Evolutionary conservation across 2,888 invertebrate species (phyloP).

Genomic region (Drosophila setosimentum): DNA sequence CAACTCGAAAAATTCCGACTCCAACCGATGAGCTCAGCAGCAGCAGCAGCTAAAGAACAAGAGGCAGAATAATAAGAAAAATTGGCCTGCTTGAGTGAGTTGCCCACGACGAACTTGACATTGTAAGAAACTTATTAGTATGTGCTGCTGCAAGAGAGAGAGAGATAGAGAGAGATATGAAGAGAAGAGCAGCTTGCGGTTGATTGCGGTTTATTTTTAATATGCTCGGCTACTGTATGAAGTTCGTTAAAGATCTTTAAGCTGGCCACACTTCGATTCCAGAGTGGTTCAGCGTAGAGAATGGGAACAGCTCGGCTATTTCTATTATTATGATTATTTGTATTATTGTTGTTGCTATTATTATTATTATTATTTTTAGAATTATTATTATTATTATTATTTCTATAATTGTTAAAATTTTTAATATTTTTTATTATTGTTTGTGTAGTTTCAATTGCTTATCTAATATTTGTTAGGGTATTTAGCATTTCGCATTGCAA

Average conservation of each 20-base stretch:
- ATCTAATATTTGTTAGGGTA: slow-evolving; percentile 15
- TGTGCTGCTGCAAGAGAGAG: background rate
- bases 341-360: background rate
- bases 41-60: slow-evolving; percentile 1
- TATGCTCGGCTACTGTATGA: slow-evolving; percentile 1
- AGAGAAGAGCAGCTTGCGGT: background rate
- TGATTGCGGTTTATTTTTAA: slow-evolving; percentile 4
- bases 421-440: background rate
- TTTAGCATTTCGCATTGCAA: background rate
- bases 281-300: background rate
- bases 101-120: slow-evolving; percentile 71
- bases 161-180: background rate
- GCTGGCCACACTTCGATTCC: background rate
- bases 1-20: slow-evolving; percentile 20
- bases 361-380: background rate
- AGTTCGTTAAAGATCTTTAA: slow-evolving; percentile 13
- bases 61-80: background rate
- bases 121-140: slow-evolving; percentile 47
- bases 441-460: background rate
- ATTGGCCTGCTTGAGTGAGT: slow-evolving; percentile 12
- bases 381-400: background rate
- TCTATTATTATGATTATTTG: background rate
- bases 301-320: background rate
- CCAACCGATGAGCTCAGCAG: slow-evolving; percentile 36
- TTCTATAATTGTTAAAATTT: background rate